phyloP scores from a whole-genome alignment of 2,888 invertebrate genomes.

The Drosophila quinaria region DNA sequence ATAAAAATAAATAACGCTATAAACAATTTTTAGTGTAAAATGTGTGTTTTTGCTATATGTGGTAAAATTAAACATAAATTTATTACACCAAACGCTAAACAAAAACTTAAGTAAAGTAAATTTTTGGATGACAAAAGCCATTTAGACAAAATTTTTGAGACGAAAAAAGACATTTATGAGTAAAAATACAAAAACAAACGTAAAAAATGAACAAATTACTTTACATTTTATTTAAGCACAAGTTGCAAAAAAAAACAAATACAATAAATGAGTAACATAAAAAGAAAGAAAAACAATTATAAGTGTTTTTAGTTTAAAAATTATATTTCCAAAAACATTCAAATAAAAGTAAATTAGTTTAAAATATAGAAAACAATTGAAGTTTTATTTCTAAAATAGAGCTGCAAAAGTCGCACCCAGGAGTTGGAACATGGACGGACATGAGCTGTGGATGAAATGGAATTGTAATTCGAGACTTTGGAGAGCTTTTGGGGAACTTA shows the following conservation, averaged over 20 bases:
- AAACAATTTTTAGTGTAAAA: constrained; percentile 79
- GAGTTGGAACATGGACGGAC: no score
- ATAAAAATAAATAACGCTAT: constrained; percentile 54
- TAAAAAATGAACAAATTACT: constrained; percentile 70
- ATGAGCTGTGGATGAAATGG: no score
- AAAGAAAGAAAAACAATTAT: constrained; percentile 68
- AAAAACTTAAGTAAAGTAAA: constrained; percentile 80
- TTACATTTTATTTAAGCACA: constrained; percentile 78
- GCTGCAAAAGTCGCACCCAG: no score
- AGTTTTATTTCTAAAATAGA: constrained; percentile 15
- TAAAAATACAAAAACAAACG: constrained; percentile 39
- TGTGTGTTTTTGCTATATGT: constrained; percentile 82
- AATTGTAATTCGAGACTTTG: no score
- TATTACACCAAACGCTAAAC: constrained; percentile 67
- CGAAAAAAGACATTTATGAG: constrained; percentile 79
- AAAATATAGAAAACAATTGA: constrained; percentile 64
- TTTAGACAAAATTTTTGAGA: constrained; percentile 82
- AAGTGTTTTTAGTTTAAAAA: constrained; percentile 83
- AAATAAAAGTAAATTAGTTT: constrained; percentile 83
- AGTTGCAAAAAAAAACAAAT: constrained; percentile 61
- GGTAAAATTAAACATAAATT: constrained; percentile 74
- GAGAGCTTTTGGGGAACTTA: no score
- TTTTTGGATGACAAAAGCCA: constrained; percentile 81
- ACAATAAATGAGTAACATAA: constrained; percentile 47
- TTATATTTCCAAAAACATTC: constrained; percentile 82